Conservation (phyloP, 2,888 invertebrate species). For the Nymphalis polychloros region DNA sequence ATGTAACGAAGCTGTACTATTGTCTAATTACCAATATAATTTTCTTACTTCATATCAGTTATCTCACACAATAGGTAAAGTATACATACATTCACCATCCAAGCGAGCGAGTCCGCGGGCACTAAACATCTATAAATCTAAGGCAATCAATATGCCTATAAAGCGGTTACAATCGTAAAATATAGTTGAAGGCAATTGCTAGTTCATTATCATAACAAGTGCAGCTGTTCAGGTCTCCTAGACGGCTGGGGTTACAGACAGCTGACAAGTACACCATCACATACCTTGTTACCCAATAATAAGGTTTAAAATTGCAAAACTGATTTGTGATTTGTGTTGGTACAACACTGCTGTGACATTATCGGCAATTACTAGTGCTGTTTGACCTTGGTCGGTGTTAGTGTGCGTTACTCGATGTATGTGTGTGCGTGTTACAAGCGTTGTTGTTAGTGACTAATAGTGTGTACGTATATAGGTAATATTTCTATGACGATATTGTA, state of each 20-base stretch:
- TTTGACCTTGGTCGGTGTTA: background rate
- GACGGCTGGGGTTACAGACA: slow-evolving; percentile 6
- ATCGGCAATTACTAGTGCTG: slow-evolving; percentile 8
- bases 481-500: background rate
- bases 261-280: background rate
- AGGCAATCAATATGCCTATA: background rate
- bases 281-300: background rate
- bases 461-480: background rate
- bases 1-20: too few relatives aligned
- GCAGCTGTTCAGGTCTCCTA: slow-evolving; percentile 19
- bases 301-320: background rate
- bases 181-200: slow-evolving; percentile 25
- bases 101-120: too few relatives aligned
- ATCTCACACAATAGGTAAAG: too few relatives aligned
- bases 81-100: too few relatives aligned
- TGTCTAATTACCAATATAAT: too few relatives aligned
- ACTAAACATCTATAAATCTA: background rate
- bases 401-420: background rate
- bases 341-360: background rate
- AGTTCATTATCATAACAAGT: slow-evolving; percentile 32
- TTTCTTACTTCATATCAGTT: too few relatives aligned
- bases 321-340: background rate
- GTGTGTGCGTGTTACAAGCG: background rate
- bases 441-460: background rate
- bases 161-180: slow-evolving; percentile 11